Conservation (phyloP, 2,113 vertebrate species). For the Mormyrus iriodes region DNA sequence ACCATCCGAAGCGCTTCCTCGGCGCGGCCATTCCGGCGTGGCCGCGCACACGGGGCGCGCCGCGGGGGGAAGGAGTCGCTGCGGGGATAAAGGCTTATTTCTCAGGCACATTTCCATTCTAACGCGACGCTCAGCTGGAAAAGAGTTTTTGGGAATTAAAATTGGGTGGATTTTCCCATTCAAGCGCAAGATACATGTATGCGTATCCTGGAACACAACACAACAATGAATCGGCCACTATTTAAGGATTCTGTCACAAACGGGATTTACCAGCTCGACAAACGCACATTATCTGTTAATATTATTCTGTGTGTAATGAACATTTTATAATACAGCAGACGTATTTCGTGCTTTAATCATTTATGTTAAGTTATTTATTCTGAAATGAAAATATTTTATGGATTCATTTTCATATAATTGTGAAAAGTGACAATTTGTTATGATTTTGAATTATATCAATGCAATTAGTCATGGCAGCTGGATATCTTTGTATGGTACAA, state of each 20-base stretch:
- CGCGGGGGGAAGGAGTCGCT: not conserved
- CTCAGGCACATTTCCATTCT: not conserved
- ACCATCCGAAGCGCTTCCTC: not conserved
- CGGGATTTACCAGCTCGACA: not conserved
- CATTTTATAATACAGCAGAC: not conserved
- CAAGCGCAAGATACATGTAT: not conserved
- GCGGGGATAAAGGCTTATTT: not conserved
- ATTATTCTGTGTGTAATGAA: not conserved
- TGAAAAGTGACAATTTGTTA: not conserved
- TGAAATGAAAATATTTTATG: not conserved
- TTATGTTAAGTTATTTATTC: not conserved
- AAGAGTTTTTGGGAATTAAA: not conserved
- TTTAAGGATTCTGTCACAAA: slow-evolving; percentile 5
- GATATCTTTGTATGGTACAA: not conserved
- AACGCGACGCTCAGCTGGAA: not conserved
- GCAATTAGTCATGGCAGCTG: not conserved
- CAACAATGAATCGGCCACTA: not conserved
- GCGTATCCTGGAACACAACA: not conserved
- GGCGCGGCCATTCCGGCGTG: not conserved
- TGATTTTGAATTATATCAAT: not conserved
- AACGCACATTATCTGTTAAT: not conserved
- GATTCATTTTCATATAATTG: not conserved
- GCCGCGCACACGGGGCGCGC: not conserved
- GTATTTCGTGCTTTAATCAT: not conserved
- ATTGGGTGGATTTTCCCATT: not conserved